Percentiles rank a stretch among this genome's conserved stretches.
These are phyloP conservation scores for Chrysolina oricalcia DNA, from an alignment of 2,888 invertebrate species.

Conservation along the genomic window DNA sequence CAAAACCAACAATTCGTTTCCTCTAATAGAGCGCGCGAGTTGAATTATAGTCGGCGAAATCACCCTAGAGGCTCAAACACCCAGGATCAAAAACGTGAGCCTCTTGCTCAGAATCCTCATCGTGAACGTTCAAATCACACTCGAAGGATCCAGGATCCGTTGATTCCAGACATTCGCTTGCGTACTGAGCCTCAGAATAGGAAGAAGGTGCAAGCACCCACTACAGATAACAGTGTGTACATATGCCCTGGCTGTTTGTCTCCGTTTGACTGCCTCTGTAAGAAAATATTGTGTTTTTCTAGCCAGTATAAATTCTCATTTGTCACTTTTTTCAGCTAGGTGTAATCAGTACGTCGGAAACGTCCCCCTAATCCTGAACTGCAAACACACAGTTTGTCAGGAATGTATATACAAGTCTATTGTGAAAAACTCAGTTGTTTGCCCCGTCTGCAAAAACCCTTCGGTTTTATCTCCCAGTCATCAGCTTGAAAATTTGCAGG, in stretches of 20 bases:
- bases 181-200: slow-evolving; percentile 1
- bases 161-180: background rate
- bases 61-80: background rate
- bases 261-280: slow-evolving; percentile 47
- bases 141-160: background rate
- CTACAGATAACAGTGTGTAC: slow-evolving; percentile 36
- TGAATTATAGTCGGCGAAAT: background rate
- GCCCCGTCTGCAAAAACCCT: slow-evolving; percentile 72
- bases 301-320: background rate
- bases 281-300: slow-evolving; percentile 15
- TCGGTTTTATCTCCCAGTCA: slow-evolving; percentile 60
- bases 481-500: slow-evolving; percentile 54
- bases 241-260: slow-evolving; percentile 47
- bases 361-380: slow-evolving; percentile 77
- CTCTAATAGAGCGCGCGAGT: too few species aligned
- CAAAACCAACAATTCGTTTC: background rate
- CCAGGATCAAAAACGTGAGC: background rate
- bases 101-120: background rate
- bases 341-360: slow-evolving; percentile 57
- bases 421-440: slow-evolving; percentile 65
- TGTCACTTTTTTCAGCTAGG: slow-evolving; percentile 50
- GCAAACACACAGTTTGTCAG: slow-evolving; percentile 82
- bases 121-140: background rate
- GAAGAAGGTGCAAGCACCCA: background rate
- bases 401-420: slow-evolving; percentile 74